Percentiles rank a stretch among this genome's conserved stretches.
phyloP scores from a whole-genome alignment of 2,888 invertebrate species.

The Orthonychiurus folsomi region DNA sequence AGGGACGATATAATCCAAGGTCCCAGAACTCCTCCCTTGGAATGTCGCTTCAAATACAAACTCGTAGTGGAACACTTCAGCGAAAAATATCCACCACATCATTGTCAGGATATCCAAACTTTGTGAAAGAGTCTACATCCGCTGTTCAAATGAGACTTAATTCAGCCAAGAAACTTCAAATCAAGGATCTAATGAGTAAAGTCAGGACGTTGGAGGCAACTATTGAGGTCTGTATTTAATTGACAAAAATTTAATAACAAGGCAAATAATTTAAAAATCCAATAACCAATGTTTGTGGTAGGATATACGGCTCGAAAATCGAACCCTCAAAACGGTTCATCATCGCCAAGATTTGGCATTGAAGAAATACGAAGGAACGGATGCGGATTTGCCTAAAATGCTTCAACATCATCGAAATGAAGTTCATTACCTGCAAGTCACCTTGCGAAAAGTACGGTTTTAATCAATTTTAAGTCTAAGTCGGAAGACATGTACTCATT shows the following conservation, averaged over 20 bases:
- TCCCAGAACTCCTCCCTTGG: no score
- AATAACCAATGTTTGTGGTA: conserved; percentile 4
- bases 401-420: conserved; percentile 29
- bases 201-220: conserved; percentile 15
- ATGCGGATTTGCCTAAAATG: conserved; percentile 26
- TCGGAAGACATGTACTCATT: background rate
- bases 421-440: conserved; percentile 18
- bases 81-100: no score
- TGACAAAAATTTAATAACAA: background rate
- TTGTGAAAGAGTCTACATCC: no score
- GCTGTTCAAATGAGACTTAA: conserved; percentile 22
- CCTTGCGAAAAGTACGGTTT: conserved; percentile 19
- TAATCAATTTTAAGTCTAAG: background rate
- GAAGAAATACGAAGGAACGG: conserved; percentile 28
- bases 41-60: no score
- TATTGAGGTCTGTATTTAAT: conserved; percentile 6
- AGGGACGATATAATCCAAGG: no score
- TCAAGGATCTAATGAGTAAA: conserved; percentile 27
- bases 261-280: no score
- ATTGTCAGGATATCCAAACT: no score
- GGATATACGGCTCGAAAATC: conserved; percentile 25
- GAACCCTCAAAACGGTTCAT: conserved; percentile 23
- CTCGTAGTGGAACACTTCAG: no score
- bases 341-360: conserved; percentile 27
- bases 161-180: conserved; percentile 25